These are phyloP conservation scores for Oreohelix idahoensis DNA, from an alignment of 1,140 invertebrate genomes.

Conservation along the genomic window DNA sequence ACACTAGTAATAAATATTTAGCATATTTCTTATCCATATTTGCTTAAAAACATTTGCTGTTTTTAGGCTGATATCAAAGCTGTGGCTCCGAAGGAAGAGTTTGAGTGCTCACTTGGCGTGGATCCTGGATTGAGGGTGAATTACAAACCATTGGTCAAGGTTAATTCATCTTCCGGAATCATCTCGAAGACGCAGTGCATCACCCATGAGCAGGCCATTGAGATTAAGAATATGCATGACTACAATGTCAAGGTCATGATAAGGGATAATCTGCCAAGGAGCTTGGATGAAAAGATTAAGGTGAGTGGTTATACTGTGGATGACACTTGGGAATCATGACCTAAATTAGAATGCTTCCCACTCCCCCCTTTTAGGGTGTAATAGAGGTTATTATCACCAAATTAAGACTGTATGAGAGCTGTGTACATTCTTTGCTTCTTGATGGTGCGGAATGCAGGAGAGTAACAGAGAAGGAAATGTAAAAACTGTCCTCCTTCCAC, in stretches of 20 bases:
- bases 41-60: background rate
- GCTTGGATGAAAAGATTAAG: slow-evolving; percentile 73
- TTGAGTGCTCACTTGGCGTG: slow-evolving; percentile 72
- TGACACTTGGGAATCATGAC: no score
- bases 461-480: no score
- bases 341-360: no score
- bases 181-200: slow-evolving; percentile 55
- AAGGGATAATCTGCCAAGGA: slow-evolving; percentile 70
- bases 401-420: no score
- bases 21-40: background rate
- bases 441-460: no score
- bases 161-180: slow-evolving; percentile 53
- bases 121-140: slow-evolving; percentile 71
- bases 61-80: slow-evolving; percentile 64
- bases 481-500: no score
- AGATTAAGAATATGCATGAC: slow-evolving; percentile 69
- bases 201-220: slow-evolving; percentile 68
- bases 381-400: no score
- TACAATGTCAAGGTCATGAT: slow-evolving; percentile 66
- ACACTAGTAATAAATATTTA: no score
- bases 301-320: slow-evolving; percentile 57
- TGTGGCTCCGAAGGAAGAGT: slow-evolving; percentile 70
- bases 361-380: no score
- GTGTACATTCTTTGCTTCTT: no score
- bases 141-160: slow-evolving; percentile 69